A percentile compares a stretch with the other conserved stretches of the same genome.
Conservation (phyloP, 2,797 vertebrate species). For the Liasis olivaceus region DNA sequence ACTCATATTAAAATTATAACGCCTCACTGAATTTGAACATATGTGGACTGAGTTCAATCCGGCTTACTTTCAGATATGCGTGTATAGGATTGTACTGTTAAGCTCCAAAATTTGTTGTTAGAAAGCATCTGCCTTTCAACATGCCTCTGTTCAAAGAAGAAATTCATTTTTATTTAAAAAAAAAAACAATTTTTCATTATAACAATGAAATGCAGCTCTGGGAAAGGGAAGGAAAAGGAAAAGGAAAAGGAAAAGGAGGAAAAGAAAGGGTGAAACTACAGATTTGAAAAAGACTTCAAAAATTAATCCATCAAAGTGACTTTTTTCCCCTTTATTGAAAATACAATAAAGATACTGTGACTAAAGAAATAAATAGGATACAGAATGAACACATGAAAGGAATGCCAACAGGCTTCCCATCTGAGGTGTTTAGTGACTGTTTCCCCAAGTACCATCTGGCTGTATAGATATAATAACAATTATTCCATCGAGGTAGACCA, state of each 20-base stretch:
- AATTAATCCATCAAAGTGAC: constrained; percentile 8
- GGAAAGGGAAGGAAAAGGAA: neutral
- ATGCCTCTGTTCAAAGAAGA: neutral
- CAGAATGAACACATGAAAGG: constrained; percentile 65
- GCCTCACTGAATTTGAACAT: neutral
- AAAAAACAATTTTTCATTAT: neutral
- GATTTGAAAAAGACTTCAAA: neutral
- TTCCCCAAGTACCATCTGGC: constrained; percentile 80
- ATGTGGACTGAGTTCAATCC: neutral
- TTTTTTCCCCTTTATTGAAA: neutral
- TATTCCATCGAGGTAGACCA: constrained; percentile 72
- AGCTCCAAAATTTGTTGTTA: neutral
- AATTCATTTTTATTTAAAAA: neutral
- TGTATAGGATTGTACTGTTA: neutral
- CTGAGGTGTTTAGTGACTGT: constrained; percentile 73
- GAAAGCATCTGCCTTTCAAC: neutral
- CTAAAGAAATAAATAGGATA: constrained; percentile 56
- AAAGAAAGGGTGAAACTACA: neutral
- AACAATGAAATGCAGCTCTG: neutral
- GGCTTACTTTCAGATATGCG: neutral
- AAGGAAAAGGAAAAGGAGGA: neutral
- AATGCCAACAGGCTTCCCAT: constrained; percentile 63
- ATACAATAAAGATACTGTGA: constrained; percentile 35
- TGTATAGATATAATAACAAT: constrained; percentile 79
- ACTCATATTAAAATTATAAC: neutral